phyloP scores from a whole-genome alignment of 2,113 vertebrate genomes.

The Labrus mixtus region DNA sequence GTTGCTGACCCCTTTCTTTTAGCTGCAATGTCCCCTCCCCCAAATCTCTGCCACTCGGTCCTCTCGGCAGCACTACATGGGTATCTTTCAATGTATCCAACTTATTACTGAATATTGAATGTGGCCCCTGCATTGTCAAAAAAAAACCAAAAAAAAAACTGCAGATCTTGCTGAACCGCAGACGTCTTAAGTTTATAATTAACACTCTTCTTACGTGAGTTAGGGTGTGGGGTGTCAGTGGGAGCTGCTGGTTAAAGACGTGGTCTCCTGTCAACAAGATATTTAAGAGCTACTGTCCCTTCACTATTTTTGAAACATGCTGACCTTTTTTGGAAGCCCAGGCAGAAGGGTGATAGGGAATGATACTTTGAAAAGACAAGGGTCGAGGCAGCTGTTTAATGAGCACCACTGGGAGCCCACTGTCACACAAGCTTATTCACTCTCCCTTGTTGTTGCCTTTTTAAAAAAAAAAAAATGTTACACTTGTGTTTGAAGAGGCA shows the following conservation, averaged over 20 bases:
- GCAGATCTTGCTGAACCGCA: background rate
- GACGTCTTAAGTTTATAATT: conserved; percentile 3
- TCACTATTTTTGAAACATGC: background rate
- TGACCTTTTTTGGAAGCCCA: background rate
- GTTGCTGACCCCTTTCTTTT: conserved; percentile 26
- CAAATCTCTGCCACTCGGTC: background rate
- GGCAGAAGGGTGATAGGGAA: background rate
- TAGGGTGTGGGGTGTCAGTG: conserved; percentile 11
- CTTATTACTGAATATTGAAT: background rate
- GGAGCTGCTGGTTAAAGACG: conserved; percentile 24
- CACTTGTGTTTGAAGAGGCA: background rate
- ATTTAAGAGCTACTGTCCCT: conserved; percentile 10
- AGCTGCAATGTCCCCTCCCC: conserved; percentile 1
- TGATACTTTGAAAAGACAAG: too few species aligned
- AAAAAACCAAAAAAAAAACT: too few species aligned
- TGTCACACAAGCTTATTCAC: background rate
- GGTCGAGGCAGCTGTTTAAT: conserved; percentile 20
- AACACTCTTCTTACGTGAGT: background rate
- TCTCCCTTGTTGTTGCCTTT: conserved; percentile 2
- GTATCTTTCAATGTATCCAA: background rate
- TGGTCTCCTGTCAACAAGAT: conserved; percentile 30
- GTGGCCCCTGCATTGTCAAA: background rate
- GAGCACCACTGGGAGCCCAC: background rate
- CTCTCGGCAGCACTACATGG: background rate
- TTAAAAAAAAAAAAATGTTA: background rate